phyloP scores from a whole-genome alignment of 92 coral and sea anemone species.

The Epizoanthus rinbou region DNA sequence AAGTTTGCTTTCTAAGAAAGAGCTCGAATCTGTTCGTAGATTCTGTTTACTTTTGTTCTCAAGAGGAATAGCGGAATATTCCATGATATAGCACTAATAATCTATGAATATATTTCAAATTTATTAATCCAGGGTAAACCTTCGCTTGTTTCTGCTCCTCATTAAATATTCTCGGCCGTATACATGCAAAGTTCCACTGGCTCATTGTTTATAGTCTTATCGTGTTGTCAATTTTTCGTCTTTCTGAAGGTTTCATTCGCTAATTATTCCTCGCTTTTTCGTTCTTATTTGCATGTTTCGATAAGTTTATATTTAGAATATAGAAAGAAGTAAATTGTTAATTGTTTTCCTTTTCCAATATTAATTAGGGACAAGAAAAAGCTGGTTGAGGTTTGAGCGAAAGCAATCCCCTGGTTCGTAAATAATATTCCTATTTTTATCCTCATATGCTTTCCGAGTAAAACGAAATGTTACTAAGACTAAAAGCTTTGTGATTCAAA shows the following conservation, averaged over 20 bases:
- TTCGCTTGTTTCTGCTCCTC: background rate
- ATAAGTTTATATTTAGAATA: constrained; percentile 20
- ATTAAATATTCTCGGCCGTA: background rate
- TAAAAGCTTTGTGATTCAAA: constrained; percentile 32
- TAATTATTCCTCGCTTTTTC: constrained; percentile 23
- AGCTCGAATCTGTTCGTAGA: background rate
- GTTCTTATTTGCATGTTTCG: constrained; percentile 29
- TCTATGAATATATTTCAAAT: background rate
- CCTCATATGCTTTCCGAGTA: constrained; percentile 21
- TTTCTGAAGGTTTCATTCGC: background rate
- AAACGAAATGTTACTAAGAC: constrained; percentile 41
- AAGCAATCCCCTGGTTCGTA: constrained; percentile 11
- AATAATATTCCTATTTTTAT: constrained; percentile 2
- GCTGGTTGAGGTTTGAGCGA: constrained; percentile 40
- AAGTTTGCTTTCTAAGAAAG: constrained; percentile 45
- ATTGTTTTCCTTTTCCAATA: constrained; percentile 44
- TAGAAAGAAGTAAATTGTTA: constrained; percentile 33
- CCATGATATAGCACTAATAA: background rate
- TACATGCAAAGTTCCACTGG: background rate
- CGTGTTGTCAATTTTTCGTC: background rate
- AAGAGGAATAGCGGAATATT: background rate
- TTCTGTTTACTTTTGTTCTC: constrained; percentile 14
- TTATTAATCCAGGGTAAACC: background rate
- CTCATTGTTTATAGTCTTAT: constrained; percentile 5
- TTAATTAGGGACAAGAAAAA: constrained; percentile 40